Evolutionary conservation across 2,888 invertebrate genomes (phyloP).

Genomic region (Coenonympha glycerion): DNA sequence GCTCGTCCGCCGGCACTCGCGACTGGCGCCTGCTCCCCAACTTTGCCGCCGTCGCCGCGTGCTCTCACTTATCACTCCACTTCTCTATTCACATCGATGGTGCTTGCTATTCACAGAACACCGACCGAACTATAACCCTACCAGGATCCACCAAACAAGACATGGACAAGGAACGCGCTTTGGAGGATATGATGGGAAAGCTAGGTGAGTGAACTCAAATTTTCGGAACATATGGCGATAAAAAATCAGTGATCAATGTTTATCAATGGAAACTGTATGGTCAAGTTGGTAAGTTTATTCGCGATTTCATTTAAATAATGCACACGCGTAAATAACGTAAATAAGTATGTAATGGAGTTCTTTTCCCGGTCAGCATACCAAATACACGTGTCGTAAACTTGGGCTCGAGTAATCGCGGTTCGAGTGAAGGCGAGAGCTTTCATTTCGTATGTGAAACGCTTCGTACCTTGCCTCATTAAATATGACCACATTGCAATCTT

Average conservation of each 20-base stretch:
- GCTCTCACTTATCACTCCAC: conserved; percentile 27
- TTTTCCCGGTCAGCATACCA: conserved; percentile 20
- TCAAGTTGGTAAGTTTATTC: background rate
- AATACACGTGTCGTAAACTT: conserved; percentile 27
- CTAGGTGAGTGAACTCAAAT: conserved; percentile 67
- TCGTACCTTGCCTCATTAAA: background rate
- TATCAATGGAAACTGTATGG: background rate
- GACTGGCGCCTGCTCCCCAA: conserved; percentile 47
- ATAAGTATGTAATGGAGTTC: background rate
- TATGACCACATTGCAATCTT: background rate
- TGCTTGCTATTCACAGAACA: conserved; percentile 56
- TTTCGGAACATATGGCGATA: conserved; percentile 46
- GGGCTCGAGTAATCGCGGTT: conserved; percentile 11
- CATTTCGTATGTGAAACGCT: conserved; percentile 15
- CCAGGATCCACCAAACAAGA: conserved; percentile 30
- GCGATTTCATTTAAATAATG: background rate
- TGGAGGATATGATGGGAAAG: conserved; percentile 81
- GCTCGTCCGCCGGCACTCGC: conserved; percentile 63
- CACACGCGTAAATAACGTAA: background rate
- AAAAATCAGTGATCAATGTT: background rate
- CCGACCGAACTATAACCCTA: conserved; percentile 24
- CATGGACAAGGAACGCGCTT: conserved; percentile 79
- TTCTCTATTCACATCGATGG: conserved; percentile 60
- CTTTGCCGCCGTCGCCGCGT: conserved; percentile 34
- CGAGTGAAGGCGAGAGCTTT: conserved; percentile 22